Evolutionary conservation across 2,113 vertebrate species (phyloP), one percentile per base, ranked within the genome.

Genomic region (Onychorhynchus coronatus): DNA sequence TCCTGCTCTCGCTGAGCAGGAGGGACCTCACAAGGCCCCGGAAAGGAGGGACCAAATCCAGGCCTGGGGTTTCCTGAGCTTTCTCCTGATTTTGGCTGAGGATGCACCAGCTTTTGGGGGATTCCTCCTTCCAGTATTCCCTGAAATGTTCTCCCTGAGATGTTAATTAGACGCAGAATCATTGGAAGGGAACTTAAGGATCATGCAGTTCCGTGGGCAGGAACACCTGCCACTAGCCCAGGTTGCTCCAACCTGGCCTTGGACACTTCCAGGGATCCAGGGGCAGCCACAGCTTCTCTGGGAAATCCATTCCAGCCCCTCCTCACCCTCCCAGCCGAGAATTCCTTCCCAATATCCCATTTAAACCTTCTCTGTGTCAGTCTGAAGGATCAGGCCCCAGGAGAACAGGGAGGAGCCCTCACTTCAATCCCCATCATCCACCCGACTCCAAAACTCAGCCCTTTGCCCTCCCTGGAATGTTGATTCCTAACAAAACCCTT

Each of bases 151-250:
- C 74, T 62, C 50, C 27, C 2, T 44, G 21, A 3, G 37, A 4
- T 14, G 42, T 14, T 37, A 30, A 27, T 44, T 21, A 33, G 37
- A 33, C 2, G 3, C 2, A 19, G 59, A 58, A 66, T 37, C 31
- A 11, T 27, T 39, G 59, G 52, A 23, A 39, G 3, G 23, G 4
- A 66, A 1, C 20, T 24, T 30, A 14, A 23, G 37, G 73, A 61
- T 28, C 14, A 65, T 31, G 25, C n/a, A 10, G 3, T 35, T 6
- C 41, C 52, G 30, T 2, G 39, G 16, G 27, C 61, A 46, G 55
- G 65, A 28, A 55, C 39, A 46, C 5, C 7, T 79, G 0, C 65
- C 65, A 20, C 12, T 1, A 0, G 8, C 28, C 73, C 65, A 37
- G 53, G 17, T 0, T 37, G 53, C 46, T 87, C 73, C 72, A 27